Evolutionary conservation across 2,113 vertebrate genomes (phyloP).

Genomic region (Rhizomys pruinosus): DNA sequence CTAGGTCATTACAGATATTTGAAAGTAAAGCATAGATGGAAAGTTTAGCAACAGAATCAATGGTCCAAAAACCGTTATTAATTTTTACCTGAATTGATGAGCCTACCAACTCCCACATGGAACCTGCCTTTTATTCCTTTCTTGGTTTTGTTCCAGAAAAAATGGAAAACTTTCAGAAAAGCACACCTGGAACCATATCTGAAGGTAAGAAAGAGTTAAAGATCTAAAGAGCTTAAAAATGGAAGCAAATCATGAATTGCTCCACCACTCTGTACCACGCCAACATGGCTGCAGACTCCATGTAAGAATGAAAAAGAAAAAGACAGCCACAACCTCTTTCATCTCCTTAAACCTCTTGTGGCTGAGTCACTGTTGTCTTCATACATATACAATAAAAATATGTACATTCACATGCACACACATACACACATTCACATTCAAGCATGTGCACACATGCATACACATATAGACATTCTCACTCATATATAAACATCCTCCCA

Average conservation of each 20-base stretch:
- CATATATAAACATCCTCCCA: no score
- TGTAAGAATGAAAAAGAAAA: neutral
- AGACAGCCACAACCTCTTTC: no score
- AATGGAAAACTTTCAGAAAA: conserved; percentile 37
- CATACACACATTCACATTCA: no score
- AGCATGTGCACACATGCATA: no score
- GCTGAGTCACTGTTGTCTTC: no score
- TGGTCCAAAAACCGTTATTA: neutral
- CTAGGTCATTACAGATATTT: neutral
- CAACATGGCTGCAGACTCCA: neutral
- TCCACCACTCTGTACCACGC: neutral
- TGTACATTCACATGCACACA: no score
- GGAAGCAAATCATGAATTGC: no score
- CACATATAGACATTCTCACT: no score
- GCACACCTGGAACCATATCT: neutral
- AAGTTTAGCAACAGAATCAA: no score
- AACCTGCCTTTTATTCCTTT: neutral
- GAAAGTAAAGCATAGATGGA: neutral
- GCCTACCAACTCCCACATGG: neutral
- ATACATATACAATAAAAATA: no score
- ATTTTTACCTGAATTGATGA: neutral
- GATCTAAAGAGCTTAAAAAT: neutral
- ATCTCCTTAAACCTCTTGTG: no score
- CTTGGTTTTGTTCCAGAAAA: conserved; percentile 48
- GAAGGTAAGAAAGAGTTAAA: conserved; percentile 37